Evolutionary conservation across 2,113 vertebrate species (phyloP), one percentile per base, ranked within the genome.

Genomic region (Centropristis striata): DNA sequence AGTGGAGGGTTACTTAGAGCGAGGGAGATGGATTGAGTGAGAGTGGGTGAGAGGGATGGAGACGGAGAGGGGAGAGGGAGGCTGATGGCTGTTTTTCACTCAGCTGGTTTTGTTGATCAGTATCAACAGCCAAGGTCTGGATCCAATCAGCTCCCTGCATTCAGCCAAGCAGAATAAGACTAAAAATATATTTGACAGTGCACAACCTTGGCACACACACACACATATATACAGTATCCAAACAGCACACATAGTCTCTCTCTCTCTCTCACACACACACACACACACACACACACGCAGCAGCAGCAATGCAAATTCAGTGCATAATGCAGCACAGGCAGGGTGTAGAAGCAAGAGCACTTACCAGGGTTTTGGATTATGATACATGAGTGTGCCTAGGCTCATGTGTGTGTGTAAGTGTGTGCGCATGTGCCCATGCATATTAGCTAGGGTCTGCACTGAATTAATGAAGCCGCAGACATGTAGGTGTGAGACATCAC

Each of bases 71-170:
- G 21, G 51, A 46, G 55, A 50, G 64, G 49, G 73, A 65, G 78
- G 66, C 39, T 82, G 78, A 80, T 81, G 80, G 75, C 76, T 78
- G 75, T 81, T 84, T 85, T 83, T 78, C 86, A 83, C 83, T 89
- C 84, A 78, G 83, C 84, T 86, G 86, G 65, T 88, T 90, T 76
- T 85, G 87, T 87, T 87, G 89, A 92, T 88, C 77, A 81, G 81
- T 78, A 87, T 91, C 88, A 90, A 73, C 87, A 75, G 88, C 82
- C 66, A 55, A 75, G 85, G 81, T 88, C 88, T 90, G 90, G 81
- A 84, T 91, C 86, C 90, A 91, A 88, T 93, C 92, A 89, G 84
- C 75, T 89, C 68, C 65, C 83, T 80, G 86, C 72, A 73, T 85
- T 86, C 83, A 84, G 74, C 82, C 85, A 54, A 75, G 79, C 84